Percentiles rank a stretch among this genome's conserved stretches.
These are phyloP conservation scores for Heliconius aoede DNA, from an alignment of 2,888 invertebrate species.

Conservation along the genomic window DNA sequence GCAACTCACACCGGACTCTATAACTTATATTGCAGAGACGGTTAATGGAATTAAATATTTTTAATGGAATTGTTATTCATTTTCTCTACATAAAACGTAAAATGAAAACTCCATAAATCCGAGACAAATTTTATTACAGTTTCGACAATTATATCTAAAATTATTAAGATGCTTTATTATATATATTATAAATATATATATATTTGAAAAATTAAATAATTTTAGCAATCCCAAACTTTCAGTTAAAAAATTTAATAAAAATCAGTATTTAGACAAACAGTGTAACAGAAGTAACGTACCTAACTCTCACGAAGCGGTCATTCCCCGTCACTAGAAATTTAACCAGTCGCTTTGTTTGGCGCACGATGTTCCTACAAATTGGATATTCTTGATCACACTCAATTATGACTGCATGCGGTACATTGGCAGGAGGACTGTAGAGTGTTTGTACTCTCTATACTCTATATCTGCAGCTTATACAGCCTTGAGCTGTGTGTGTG, in stretches of 20 bases:
- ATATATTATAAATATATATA: too few species aligned
- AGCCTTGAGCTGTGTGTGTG: constrained; percentile 6
- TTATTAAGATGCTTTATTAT: too few species aligned
- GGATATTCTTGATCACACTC: constrained; percentile 44
- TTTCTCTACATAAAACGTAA: too few species aligned
- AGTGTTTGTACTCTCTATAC: background rate
- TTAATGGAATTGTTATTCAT: too few species aligned
- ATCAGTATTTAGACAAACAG: constrained; percentile 30
- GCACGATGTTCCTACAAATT: constrained; percentile 37
- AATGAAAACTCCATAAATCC: too few species aligned
- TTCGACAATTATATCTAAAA: too few species aligned
- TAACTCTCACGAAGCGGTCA: constrained; percentile 59
- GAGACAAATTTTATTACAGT: too few species aligned
- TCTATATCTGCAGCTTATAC: background rate
- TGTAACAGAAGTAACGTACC: constrained; percentile 52
- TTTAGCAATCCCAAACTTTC: background rate
- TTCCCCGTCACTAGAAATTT: constrained; percentile 69
- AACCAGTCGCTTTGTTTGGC: constrained; percentile 58
- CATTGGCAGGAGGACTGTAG: background rate
- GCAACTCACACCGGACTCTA: constrained; percentile 47
- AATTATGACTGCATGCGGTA: constrained; percentile 34
- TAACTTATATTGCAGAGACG: background rate
- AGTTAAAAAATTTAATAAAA: background rate
- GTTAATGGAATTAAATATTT: too few species aligned
- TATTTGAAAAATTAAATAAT: too few species aligned